Conservation (phyloP, 2,113 vertebrate genomes). For the Bungarus multicinctus region DNA sequence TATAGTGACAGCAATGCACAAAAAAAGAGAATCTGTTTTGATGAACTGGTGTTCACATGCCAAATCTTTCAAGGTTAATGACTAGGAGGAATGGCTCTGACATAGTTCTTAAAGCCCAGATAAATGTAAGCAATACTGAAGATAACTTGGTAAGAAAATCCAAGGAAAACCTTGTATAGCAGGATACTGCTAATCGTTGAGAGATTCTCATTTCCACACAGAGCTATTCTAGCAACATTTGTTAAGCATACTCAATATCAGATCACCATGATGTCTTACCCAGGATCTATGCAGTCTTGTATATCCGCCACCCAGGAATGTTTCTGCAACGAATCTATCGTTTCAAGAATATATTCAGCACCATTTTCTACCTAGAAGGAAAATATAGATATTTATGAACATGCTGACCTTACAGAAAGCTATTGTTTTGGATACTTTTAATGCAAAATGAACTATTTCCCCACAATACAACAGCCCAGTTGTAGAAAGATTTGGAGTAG, state of each 20-base stretch:
- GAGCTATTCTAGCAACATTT: background rate
- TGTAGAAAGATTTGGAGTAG: background rate
- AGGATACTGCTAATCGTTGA: background rate
- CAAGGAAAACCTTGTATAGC: background rate
- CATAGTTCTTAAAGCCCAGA: background rate
- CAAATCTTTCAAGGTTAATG: too few species aligned
- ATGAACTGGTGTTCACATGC: background rate
- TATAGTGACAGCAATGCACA: background rate
- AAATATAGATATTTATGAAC: background rate
- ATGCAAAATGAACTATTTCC: background rate
- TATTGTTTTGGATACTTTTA: background rate
- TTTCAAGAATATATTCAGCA: slow-evolving; percentile 96
- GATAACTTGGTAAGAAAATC: background rate
- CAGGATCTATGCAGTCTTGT: slow-evolving; percentile 95
- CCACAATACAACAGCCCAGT: background rate
- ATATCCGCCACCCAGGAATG: slow-evolving; percentile 98
- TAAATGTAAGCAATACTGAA: background rate
- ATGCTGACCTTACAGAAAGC: background rate
- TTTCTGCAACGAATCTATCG: slow-evolving; percentile 96
- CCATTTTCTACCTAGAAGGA: slow-evolving; percentile 84
- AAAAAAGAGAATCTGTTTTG: background rate
- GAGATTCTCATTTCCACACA: background rate
- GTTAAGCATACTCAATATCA: too few species aligned
- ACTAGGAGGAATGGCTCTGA: background rate
- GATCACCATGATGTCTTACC: slow-evolving; percentile 73